Conservation (phyloP, 1,140 invertebrate species). For the Sinonovacula constricta region DNA sequence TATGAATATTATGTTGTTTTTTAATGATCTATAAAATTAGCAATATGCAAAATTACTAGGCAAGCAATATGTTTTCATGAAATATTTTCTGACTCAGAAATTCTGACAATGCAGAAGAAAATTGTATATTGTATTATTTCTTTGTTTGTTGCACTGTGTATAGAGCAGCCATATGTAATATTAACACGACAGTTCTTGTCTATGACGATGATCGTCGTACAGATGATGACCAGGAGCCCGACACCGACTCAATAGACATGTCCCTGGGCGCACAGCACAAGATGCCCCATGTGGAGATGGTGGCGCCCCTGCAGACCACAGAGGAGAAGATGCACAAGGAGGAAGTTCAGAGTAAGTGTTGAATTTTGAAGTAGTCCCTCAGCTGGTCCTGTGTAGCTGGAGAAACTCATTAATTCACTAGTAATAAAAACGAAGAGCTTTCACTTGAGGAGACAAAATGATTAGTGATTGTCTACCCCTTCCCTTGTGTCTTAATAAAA, state of each 20-base stretch:
- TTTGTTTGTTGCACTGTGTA: too few species aligned
- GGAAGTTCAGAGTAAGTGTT: background rate
- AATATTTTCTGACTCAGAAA: too few species aligned
- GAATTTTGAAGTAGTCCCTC: background rate
- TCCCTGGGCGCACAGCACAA: constrained; percentile 82
- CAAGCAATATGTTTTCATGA: too few species aligned
- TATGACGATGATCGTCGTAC: constrained; percentile 95
- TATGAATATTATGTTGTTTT: too few species aligned
- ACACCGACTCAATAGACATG: constrained; percentile 92
- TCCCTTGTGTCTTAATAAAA: background rate
- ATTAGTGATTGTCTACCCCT: background rate
- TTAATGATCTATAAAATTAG: too few species aligned
- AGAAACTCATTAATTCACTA: too few species aligned
- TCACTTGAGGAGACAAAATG: background rate
- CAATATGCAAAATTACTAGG: too few species aligned
- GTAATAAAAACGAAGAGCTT: background rate
- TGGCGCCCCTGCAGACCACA: constrained; percentile 91
- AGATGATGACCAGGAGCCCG: constrained; percentile 88
- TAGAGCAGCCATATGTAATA: too few species aligned
- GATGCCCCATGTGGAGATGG: constrained; percentile 96
- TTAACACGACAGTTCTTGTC: constrained; percentile 93
- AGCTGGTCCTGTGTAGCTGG: too few species aligned
- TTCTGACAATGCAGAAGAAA: too few species aligned
- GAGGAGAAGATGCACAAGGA: constrained; percentile 59
- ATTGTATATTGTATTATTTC: too few species aligned